Evolutionary conservation across 2,888 invertebrate genomes (phyloP).

Genomic region (Zele albiditarsus): DNA sequence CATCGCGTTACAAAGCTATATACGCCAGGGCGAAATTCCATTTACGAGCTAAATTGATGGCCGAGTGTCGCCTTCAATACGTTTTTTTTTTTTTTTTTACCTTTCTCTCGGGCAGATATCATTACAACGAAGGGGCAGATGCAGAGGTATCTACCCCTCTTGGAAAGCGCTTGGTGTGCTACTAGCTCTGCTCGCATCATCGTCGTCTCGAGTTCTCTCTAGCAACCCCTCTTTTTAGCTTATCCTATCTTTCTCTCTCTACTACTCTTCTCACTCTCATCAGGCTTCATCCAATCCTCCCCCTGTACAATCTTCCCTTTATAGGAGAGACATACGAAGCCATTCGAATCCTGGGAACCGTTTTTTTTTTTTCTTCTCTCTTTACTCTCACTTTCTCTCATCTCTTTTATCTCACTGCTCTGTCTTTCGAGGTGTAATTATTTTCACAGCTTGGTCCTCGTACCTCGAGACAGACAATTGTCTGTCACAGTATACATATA

Average conservation of each 20-base stretch:
- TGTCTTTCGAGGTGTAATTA: conserved; percentile 68
- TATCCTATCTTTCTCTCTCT: conserved; percentile 41
- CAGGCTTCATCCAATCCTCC: conserved; percentile 57
- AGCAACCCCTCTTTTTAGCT: conserved; percentile 40
- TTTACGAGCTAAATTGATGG: conserved; percentile 66
- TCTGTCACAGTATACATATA: conserved; percentile 27
- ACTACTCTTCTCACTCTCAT: conserved; percentile 34
- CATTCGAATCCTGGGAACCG: conserved; percentile 71
- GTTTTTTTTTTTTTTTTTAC: conserved; percentile 49
- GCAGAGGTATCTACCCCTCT: conserved; percentile 56
- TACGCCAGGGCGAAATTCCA: conserved; percentile 50
- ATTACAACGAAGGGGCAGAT: conserved; percentile 69
- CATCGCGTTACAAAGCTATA: conserved; percentile 28
- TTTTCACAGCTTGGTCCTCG: conserved; percentile 67
- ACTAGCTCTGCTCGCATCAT: conserved; percentile 11
- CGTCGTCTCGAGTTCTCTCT: conserved; percentile 30
- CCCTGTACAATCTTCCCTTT: conserved; percentile 68
- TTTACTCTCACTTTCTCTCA: conserved; percentile 35
- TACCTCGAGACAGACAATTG: conserved; percentile 37
- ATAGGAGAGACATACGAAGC: conserved; percentile 68
- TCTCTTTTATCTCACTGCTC: conserved; percentile 44
- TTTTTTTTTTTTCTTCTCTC: conserved; percentile 56
- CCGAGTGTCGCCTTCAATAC: conserved; percentile 56
- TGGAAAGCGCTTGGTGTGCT: conserved; percentile 47
- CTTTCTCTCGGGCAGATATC: conserved; percentile 58